A percentile compares a stretch with the other conserved stretches of the same genome.
These are phyloP conservation scores for Scolopax bukidnonensis DNA, from an alignment of 2,797 vertebrate genomes.

Conservation along the genomic window DNA sequence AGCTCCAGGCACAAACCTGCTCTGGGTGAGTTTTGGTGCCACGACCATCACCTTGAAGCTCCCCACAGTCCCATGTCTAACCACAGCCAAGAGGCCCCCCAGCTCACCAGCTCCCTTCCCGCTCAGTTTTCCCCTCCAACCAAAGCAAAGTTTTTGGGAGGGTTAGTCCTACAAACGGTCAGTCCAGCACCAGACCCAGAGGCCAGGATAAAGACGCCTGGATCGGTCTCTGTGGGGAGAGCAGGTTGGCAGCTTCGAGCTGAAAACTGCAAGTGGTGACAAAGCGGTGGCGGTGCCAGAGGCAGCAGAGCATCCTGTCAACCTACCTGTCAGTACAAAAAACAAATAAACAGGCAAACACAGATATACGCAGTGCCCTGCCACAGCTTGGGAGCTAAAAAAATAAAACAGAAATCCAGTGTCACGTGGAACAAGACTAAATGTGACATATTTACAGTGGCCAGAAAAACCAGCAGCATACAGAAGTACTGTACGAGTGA, in stretches of 20 bases:
- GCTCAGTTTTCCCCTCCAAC: neutral
- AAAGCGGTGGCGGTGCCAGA: neutral
- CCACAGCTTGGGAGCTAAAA: neutral
- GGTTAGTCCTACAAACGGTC: neutral
- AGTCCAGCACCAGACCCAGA: fast-evolving
- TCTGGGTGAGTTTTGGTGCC: neutral
- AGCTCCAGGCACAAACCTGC: fast-evolving
- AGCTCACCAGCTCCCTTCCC: neutral
- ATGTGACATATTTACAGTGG: neutral
- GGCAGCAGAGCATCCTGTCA: neutral
- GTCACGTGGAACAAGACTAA: neutral
- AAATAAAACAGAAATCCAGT: neutral
- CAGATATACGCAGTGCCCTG: fast-evolving
- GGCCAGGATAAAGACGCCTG: neutral
- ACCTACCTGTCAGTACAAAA: neutral
- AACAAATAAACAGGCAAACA: neutral
- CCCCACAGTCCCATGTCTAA: neutral
- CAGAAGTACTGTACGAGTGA: fast-evolving
- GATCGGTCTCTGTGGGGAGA: neutral
- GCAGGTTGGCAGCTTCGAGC: neutral
- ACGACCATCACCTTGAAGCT: neutral
- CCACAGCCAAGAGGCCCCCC: neutral
- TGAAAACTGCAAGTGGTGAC: neutral
- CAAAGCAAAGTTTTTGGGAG: neutral
- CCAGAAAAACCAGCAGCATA: neutral